Evolutionary conservation across 1,140 invertebrate species (phyloP).

Genomic region (Euglossa dilemma): DNA sequence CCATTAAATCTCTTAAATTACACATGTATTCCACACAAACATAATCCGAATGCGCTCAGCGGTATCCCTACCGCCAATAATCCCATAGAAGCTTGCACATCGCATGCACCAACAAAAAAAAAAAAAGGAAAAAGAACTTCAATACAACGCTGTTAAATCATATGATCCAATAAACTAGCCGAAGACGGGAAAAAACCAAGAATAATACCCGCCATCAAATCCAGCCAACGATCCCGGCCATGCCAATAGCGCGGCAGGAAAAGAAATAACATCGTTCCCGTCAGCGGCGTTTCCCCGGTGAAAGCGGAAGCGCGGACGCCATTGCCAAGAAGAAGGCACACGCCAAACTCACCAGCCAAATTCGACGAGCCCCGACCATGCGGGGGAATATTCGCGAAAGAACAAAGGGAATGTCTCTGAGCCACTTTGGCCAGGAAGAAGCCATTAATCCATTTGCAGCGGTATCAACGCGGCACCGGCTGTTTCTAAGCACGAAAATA

Average conservation of each 20-base stretch:
- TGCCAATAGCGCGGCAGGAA: constrained; percentile 41
- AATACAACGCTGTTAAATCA: not conserved
- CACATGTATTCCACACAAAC: no score
- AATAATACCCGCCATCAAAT: not conserved
- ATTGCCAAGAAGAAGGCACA: constrained; percentile 22
- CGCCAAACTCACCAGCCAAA: constrained; percentile 34
- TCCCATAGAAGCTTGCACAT: no score
- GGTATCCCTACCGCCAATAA: no score
- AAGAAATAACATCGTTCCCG: constrained; percentile 30
- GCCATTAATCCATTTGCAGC: constrained; percentile 58
- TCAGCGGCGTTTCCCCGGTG: constrained; percentile 1
- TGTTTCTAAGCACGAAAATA: constrained; percentile 60
- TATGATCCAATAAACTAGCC: not conserved
- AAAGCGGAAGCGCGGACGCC: not conserved
- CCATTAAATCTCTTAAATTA: no score
- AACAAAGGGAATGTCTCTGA: constrained; percentile 13
- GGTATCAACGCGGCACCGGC: constrained; percentile 50
- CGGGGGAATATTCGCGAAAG: constrained; percentile 24
- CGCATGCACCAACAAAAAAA: no score
- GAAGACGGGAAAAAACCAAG: not conserved
- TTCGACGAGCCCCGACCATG: constrained; percentile 3
- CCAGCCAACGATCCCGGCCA: not conserved
- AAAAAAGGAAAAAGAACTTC: no score
- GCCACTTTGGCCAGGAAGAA: constrained; percentile 37
- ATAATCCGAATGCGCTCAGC: no score